Percentiles rank a stretch among this genome's conserved stretches.
Evolutionary conservation across 2,113 vertebrate genomes (phyloP).

Genomic region (Perccottus glenii): DNA sequence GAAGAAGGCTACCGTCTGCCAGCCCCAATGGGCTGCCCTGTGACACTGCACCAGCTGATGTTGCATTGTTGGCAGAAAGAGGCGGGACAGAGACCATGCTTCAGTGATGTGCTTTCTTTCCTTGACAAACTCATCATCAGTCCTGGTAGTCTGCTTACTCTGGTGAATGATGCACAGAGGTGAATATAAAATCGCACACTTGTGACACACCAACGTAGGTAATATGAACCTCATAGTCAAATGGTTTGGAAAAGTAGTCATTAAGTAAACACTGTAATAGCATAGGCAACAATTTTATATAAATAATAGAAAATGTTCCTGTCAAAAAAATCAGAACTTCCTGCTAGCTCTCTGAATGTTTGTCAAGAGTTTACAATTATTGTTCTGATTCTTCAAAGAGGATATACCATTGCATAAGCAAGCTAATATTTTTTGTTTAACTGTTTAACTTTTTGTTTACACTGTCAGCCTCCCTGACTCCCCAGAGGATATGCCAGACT

Average conservation of each 20-base stretch:
- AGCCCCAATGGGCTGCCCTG: constrained; percentile 94
- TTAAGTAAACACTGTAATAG: too few relatives aligned
- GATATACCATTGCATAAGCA: background rate
- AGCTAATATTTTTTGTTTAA: background rate
- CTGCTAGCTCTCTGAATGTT: too few relatives aligned
- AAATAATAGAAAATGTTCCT: too few relatives aligned
- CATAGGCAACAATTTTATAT: too few relatives aligned
- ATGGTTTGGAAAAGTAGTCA: too few relatives aligned
- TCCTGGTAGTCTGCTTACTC: constrained; percentile 89
- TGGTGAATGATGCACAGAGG: constrained; percentile 91
- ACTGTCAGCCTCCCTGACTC: constrained; percentile 88
- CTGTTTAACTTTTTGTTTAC: constrained; percentile 17
- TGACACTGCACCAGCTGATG: constrained; percentile 96
- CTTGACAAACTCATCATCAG: constrained; percentile 97
- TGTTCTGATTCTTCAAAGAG: background rate
- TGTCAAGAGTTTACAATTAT: background rate
- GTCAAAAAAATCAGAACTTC: too few relatives aligned
- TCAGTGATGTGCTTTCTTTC: constrained; percentile 90
- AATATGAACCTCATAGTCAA: background rate
- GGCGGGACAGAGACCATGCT: constrained; percentile 89
- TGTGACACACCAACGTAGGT: background rate
- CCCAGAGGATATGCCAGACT: constrained; percentile 90
- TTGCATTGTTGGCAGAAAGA: constrained; percentile 99
- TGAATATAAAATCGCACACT: constrained; percentile 39
- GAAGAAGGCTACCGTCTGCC: constrained; percentile 98